Percentiles rank a stretch among this genome's conserved stretches.
phyloP scores from a whole-genome alignment of 2,888 invertebrate species.

The Sialis fuliginosa region DNA sequence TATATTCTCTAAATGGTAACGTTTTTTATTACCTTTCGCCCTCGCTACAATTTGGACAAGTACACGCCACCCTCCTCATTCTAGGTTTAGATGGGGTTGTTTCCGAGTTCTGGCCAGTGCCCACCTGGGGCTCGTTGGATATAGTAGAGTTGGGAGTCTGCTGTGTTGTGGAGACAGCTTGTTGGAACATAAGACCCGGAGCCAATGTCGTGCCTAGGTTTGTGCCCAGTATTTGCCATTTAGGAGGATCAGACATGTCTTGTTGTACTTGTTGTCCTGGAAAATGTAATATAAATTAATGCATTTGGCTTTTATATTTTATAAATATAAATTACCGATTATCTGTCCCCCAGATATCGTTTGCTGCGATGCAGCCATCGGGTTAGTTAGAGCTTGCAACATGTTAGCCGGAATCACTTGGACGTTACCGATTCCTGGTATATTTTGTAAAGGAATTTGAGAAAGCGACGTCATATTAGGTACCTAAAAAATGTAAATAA shows the following conservation, averaged over 20 bases:
- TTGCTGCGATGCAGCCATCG: conserved; percentile 12
- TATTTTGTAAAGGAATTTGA: conserved; percentile 54
- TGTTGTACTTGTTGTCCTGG: conserved; percentile 56
- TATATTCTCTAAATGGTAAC: too few relatives aligned
- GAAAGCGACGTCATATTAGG: conserved; percentile 31
- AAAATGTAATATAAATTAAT: background rate
- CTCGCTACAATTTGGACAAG: conserved; percentile 92
- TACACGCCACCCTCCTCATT: conserved; percentile 82
- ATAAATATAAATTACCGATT: conserved; percentile 3
- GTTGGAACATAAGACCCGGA: conserved; percentile 17
- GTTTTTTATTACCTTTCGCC: conserved; percentile 44
- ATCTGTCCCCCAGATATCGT: conserved; percentile 6
- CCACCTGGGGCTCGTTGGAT: conserved; percentile 9
- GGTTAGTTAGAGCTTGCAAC: conserved; percentile 21
- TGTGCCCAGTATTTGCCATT: conserved; percentile 60
- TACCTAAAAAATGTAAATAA: conserved; percentile 24
- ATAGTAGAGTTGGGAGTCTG: conserved; percentile 14
- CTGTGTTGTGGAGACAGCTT: conserved; percentile 9
- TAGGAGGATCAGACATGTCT: conserved; percentile 65
- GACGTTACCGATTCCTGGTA: conserved; percentile 57
- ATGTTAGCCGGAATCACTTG: conserved; percentile 60
- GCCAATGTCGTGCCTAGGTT: conserved; percentile 17
- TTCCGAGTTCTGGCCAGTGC: conserved; percentile 23
- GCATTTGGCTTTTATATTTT: background rate
- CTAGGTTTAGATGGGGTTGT: conserved; percentile 31